Base-by-base conservation (phyloP, 2,888 invertebrate species). In the Nemotelus pantherinus region DNA sequence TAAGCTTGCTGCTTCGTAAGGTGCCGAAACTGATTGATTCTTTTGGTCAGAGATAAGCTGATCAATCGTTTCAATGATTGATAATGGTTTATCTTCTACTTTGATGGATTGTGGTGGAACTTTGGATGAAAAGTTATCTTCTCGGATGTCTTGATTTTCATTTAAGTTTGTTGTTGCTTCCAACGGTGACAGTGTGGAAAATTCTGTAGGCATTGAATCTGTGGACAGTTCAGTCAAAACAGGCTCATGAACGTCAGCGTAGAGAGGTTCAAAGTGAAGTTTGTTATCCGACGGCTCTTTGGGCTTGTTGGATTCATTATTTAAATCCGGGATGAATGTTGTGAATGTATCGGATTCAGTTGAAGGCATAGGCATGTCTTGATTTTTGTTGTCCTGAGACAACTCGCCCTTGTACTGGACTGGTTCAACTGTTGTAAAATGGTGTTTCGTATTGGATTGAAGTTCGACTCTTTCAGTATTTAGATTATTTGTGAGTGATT, bases 171-270 rank as follows among this genome's bases (percentile, higher is more conserved):
- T 6, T 9, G 70, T 70, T 9, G 48, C 25, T 60, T n/a, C 25
- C 25, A 25, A 1, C 25, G 58, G 6, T 2, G 44, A 2, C 10
- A 64, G 48, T 48, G 65, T 64, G 3, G 71, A 57, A 43, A 39
- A 25, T 25, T 53, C 78, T 53, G 67, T 76, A 39, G 45, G 78
- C 68, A 58, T 78, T n/a, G 39, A 2, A 47, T 79, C 80, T 2
- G 80, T 82, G 10, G 83, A 82, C 4, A 85, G 48, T 10, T 84
- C 83, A 3, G 81, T 81, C 0, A 84, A 77, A 3, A 84, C 80
- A 0, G 84, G 84, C 3, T 85, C 86, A 6, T 83, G 80, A 2
- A 84, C 80, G 10, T 85, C 84, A 1, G 82, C 84, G 76, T 81
- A 83, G 1, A 85, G 81, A 48, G 83, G 83, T 76, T 84, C 84